These are phyloP conservation scores for Aphelenchoides bicaudatus DNA, from an alignment of 2,888 invertebrate species.

Conservation along the genomic window DNA sequence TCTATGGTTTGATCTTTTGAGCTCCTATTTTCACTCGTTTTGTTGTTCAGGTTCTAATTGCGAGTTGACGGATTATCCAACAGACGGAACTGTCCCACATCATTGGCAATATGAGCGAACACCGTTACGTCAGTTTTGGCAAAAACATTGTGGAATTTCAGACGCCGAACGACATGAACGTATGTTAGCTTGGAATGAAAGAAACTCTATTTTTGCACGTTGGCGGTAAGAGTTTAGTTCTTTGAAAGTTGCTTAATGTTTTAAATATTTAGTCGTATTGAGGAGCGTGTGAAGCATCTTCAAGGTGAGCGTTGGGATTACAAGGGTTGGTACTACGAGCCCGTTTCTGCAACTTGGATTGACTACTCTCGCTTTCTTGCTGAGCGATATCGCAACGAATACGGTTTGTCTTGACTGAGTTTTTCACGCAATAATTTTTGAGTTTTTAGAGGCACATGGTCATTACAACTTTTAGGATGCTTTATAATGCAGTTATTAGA, in stretches of 20 bases:
- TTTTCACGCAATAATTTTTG: background rate
- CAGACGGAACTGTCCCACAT: constrained; percentile 51
- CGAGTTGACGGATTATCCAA: constrained; percentile 52
- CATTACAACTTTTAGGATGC: constrained; percentile 43
- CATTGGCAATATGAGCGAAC: constrained; percentile 59
- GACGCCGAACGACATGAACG: constrained; percentile 46
- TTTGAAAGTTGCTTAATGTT: background rate
- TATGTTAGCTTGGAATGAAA: constrained; percentile 51
- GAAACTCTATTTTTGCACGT: constrained; percentile 47
- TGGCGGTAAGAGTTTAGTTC: constrained; percentile 40
- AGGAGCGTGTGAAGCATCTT: constrained; percentile 55
- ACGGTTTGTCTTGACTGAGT: constrained; percentile 27
- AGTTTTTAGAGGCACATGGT: constrained; percentile 40
- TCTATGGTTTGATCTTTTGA: constrained; percentile 19
- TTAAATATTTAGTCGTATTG: constrained; percentile 43
- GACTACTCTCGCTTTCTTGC: constrained; percentile 50
- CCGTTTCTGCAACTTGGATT: constrained; percentile 55
- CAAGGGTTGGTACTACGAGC: constrained; percentile 55
- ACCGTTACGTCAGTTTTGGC: constrained; percentile 49
- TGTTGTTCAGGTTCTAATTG: constrained; percentile 30
- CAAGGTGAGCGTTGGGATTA: constrained; percentile 58
- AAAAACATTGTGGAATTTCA: constrained; percentile 45
- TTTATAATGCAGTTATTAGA: background rate
- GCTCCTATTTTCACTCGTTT: constrained; percentile 3
- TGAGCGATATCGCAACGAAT: constrained; percentile 44